These are phyloP conservation scores for Tridacna crocea DNA, from an alignment of 2,888 invertebrate species.

Conservation along the genomic window DNA sequence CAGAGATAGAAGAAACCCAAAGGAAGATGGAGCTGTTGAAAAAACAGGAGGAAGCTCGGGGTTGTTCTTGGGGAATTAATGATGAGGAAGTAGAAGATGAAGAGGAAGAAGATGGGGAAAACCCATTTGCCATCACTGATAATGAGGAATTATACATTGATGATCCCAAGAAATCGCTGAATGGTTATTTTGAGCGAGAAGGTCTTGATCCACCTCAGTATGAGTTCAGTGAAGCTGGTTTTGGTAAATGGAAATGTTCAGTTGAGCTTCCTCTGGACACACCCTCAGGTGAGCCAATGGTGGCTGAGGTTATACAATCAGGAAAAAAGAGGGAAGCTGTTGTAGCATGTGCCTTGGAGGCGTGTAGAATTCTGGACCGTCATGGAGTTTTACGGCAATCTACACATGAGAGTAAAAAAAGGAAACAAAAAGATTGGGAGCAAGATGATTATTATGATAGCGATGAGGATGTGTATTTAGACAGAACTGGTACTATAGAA, in stretches of 20 bases:
- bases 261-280: slow-evolving; percentile 92
- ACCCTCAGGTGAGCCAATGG: slow-evolving; percentile 89
- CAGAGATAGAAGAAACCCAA: slow-evolving; percentile 82
- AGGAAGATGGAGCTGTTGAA: slow-evolving; percentile 85
- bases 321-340: slow-evolving; percentile 98
- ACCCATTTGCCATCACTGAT: slow-evolving; percentile 78
- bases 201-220: slow-evolving; percentile 93
- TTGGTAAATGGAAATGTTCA: slow-evolving; percentile 92
- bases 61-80: slow-evolving; percentile 97
- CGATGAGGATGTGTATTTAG: slow-evolving; percentile 97
- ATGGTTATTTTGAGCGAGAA: slow-evolving; percentile 97
- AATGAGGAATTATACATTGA: slow-evolving; percentile 95
- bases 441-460: slow-evolving; percentile 96
- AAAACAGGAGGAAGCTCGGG: slow-evolving; percentile 85
- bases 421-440: slow-evolving; percentile 90
- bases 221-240: slow-evolving; percentile 93
- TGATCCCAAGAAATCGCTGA: slow-evolving; percentile 97
- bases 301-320: slow-evolving; percentile 93
- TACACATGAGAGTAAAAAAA: slow-evolving; percentile 90
- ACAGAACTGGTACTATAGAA: slow-evolving; percentile 96
- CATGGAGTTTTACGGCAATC: slow-evolving; percentile 94
- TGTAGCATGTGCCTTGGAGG: slow-evolving; percentile 96
- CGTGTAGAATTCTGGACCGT: slow-evolving; percentile 95
- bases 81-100: slow-evolving; percentile 76
- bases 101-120: slow-evolving; percentile 72